Evolutionary conservation across 2,113 vertebrate species (phyloP).

Genomic region (Eulemur rufifrons): DNA sequence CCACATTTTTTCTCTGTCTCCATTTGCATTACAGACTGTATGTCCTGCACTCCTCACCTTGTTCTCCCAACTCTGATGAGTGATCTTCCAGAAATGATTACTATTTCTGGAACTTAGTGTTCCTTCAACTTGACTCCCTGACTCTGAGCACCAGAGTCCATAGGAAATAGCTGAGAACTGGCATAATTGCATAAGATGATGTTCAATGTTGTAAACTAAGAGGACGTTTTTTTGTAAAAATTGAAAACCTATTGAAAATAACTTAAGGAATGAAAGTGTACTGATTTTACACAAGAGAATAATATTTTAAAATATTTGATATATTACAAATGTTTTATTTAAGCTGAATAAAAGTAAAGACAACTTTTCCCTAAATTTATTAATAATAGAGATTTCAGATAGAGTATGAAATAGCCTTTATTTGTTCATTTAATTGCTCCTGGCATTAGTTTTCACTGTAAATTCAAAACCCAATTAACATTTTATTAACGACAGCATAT

Average conservation of each 20-base stretch:
- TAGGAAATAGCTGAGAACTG: neutral
- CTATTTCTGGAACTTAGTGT: neutral
- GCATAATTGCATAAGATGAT: neutral
- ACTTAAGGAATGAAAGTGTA: neutral
- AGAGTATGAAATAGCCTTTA: neutral
- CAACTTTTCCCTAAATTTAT: neutral
- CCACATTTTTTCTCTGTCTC: neutral
- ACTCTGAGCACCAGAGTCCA: neutral
- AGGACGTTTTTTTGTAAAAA: neutral
- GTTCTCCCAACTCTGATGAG: neutral
- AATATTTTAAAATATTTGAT: slow-evolving; percentile 13
- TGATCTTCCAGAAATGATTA: neutral
- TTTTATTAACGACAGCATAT: slow-evolving; percentile 14
- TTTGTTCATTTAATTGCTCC: slow-evolving; percentile 27
- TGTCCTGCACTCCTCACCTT: neutral
- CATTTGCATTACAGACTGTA: neutral
- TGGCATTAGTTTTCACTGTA: slow-evolving; percentile 22
- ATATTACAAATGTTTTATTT: slow-evolving; percentile 22
- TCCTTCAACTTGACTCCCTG: neutral
- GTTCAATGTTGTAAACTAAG: neutral
- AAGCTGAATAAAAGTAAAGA: slow-evolving; percentile 10
- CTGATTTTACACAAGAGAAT: neutral
- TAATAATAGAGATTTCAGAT: slow-evolving; percentile 1
- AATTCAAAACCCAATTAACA: slow-evolving; percentile 54
- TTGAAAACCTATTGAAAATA: slow-evolving; percentile 18